Evolutionary conservation across 2,888 invertebrate genomes (phyloP).

Genomic region (Galerucella pusilla): DNA sequence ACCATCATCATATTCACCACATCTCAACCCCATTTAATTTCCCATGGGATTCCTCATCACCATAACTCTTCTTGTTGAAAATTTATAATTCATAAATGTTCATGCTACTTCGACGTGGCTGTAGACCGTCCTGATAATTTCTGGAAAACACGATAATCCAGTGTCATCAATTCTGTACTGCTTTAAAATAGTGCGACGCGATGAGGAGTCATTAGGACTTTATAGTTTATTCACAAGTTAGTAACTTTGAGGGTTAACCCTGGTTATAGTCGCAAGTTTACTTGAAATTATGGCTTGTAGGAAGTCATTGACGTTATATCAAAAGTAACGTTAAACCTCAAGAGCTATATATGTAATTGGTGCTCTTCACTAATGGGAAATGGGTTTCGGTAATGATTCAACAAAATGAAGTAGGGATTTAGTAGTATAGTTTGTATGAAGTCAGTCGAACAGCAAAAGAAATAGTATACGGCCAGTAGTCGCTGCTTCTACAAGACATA

Average conservation of each 20-base stretch:
- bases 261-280: conserved; percentile 11
- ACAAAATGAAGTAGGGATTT: background rate
- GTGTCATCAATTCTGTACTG: conserved; percentile 25
- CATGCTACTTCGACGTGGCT: conserved; percentile 42
- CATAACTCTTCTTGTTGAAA: conserved; percentile 56
- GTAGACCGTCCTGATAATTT: conserved; percentile 24
- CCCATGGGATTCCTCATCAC: conserved; percentile 52
- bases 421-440: too few species aligned
- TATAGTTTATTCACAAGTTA: conserved; percentile 30
- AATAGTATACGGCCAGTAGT: too few species aligned
- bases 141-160: conserved; percentile 37
- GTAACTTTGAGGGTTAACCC: conserved; percentile 20
- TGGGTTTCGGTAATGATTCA: background rate
- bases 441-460: too few species aligned
- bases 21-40: conserved; percentile 49
- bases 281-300: background rate
- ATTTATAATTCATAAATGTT: conserved; percentile 56
- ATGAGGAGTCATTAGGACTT: conserved; percentile 27
- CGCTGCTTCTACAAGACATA: too few species aligned
- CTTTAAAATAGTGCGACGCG: conserved; percentile 26
- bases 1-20: conserved; percentile 22
- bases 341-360: background rate
- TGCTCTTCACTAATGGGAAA: background rate
- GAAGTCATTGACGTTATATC: conserved; percentile 3
- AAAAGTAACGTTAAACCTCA: background rate